Conservation (phyloP, 2,888 invertebrate species). For the Dryomyza anilis region DNA sequence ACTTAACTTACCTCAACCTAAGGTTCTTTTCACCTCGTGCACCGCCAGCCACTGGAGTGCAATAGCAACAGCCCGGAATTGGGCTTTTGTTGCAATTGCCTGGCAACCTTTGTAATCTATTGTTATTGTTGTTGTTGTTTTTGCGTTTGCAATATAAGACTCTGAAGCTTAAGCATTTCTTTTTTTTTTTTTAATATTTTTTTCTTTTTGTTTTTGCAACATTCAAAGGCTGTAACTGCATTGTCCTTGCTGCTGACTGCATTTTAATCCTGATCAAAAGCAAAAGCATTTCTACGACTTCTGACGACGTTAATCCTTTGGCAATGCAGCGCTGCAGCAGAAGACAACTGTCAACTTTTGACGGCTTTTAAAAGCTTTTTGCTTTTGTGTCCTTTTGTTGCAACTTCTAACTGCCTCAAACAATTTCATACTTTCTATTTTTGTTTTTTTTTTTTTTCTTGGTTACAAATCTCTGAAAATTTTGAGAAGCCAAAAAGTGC, state of each 20-base stretch:
- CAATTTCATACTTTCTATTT: no score
- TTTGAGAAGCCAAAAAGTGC: no score
- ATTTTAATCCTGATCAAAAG: neutral
- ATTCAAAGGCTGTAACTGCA: no score
- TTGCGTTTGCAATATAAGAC: neutral
- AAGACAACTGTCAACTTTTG: neutral
- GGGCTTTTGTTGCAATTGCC: neutral
- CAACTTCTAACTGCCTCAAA: no score
- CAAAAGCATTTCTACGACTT: slow-evolving; percentile 10
- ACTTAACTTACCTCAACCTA: no score
- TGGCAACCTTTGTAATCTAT: neutral
- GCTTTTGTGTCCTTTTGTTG: no score
- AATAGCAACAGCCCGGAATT: no score
- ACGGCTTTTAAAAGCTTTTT: no score
- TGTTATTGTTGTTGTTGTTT: slow-evolving; percentile 6
- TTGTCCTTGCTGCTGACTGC: neutral
- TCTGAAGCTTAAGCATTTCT: neutral
- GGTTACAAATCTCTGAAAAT: no score
- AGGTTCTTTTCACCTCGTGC: no score
- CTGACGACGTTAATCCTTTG: slow-evolving; percentile 12
- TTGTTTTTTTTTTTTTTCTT: neutral
- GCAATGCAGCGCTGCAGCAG: neutral
- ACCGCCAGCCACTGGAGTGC: no score
- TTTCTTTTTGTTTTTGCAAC: neutral
- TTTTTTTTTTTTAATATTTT: neutral